Evolutionary conservation across 2,888 invertebrate species (phyloP), one percentile per base, ranked within the genome.

Genomic region (Tigriopus californicus): DNA sequence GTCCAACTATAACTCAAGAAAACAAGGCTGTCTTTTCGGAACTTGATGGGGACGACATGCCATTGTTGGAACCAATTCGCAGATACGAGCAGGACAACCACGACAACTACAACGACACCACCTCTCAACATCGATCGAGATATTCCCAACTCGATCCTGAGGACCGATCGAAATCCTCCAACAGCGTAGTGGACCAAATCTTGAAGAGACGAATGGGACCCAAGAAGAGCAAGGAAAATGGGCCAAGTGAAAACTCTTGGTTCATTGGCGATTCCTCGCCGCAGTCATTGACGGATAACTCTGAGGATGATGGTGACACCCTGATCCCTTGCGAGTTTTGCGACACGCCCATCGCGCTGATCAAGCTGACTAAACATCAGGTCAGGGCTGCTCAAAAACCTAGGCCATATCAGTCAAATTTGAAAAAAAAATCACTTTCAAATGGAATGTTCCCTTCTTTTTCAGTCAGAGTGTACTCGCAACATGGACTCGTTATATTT

Each of bases 241-340:
- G 33, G 33, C 3, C 3, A 33, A 13, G 47, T 3, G 47, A 18
- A 11, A 18, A 6, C 10, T 47, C 47, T 20, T 6, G 18, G 5
- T 47, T 20, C 47, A 47, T 20, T 47, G 47, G 47, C 18, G 33
- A 33, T 33, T 47, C 47, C 6, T 22, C 18, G 11, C 22, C 18
- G 10, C 47, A 47, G 22, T 47, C 47, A 5, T 10, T 22, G 18
- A 47, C 47, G n/a, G 47, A 47, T 11, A 33, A 33, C 33, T 33
- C 33, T 6, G 42, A 56, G 42, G 55, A 63, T 0, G 65, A 66
- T 0, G 63, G 58, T n/a, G 58, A 66, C 2, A 62, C 64, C 6
- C 65, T 68, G 40, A 72, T 76, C 41, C 78, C 77, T 0, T 78
- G 78, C 66, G 77, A 77, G 67, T 77, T 77, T 66, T 78, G 78